Percentiles rank a stretch among this genome's conserved stretches.
Evolutionary conservation across 1,140 invertebrate genomes (phyloP).

Genomic region (Aporrectodea caliginosa): DNA sequence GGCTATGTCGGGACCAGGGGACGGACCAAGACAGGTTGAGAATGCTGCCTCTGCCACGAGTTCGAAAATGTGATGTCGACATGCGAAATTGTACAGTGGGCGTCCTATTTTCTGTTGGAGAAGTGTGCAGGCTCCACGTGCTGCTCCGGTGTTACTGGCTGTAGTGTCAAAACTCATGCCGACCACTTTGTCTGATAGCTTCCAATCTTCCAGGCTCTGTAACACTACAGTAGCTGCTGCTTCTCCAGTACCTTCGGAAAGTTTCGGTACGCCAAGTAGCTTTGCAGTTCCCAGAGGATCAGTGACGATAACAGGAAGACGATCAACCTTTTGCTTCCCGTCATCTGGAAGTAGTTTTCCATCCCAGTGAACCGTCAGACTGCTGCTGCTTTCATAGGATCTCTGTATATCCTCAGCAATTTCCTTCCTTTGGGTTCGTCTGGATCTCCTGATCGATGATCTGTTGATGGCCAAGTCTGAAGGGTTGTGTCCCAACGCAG

Average conservation of each 20-base stretch:
- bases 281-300: constrained; percentile 1
- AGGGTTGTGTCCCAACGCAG: not conserved
- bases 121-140: constrained; percentile 35
- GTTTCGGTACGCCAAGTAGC: not conserved
- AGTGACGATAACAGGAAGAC: constrained; percentile 3
- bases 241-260: not conserved
- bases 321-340: constrained; percentile 11
- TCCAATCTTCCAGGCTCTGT: not conserved
- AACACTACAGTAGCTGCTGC: not conserved
- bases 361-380: constrained; percentile 2
- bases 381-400: not conserved
- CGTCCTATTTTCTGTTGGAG: constrained; percentile 43
- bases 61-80: constrained; percentile 37
- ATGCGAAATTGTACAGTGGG: constrained; percentile 32
- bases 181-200: constrained; percentile 25
- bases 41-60: constrained; percentile 32
- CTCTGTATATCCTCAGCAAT: not conserved
- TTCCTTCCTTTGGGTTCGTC: not conserved
- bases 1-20: constrained; percentile 30
- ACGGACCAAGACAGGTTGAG: constrained; percentile 21
- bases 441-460: not conserved
- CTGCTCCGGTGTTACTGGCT: constrained; percentile 36
- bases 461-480: constrained; percentile 7
- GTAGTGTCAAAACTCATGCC: constrained; percentile 39
- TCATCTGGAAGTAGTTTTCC: constrained; percentile 1